Percentiles rank a stretch among this genome's conserved stretches.
phyloP scores from a whole-genome alignment of 2,888 invertebrate genomes.

The Sussaba pulchella region DNA sequence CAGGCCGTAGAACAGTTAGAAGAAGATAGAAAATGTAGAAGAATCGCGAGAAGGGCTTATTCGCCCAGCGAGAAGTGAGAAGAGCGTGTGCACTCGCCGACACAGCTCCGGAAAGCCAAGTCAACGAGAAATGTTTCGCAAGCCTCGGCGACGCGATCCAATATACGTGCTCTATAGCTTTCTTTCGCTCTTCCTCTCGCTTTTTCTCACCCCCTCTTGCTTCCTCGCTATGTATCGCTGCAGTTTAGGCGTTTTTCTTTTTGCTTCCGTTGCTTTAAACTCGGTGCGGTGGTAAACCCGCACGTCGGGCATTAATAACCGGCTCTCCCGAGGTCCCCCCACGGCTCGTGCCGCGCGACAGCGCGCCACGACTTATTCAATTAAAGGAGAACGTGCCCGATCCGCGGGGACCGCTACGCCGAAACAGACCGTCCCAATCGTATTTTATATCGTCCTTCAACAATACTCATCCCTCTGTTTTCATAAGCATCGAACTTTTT shows the following conservation, averaged over 20 bases:
- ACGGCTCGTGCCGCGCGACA: slow-evolving; percentile 63
- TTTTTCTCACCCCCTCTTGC: neutral
- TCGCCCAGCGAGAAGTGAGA: slow-evolving; percentile 54
- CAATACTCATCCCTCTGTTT: slow-evolving; percentile 62
- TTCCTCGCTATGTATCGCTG: neutral
- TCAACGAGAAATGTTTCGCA: slow-evolving; percentile 34
- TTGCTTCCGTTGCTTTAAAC: slow-evolving; percentile 12
- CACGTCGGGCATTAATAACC: slow-evolving; percentile 74
- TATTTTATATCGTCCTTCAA: slow-evolving; percentile 66
- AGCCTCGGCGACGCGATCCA: slow-evolving; percentile 19
- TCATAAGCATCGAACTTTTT: no score
- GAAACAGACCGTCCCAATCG: slow-evolving; percentile 47
- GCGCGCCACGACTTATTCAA: slow-evolving; percentile 76
- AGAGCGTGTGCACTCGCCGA: slow-evolving; percentile 20
- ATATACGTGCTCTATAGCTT: slow-evolving; percentile 9
- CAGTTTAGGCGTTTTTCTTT: neutral
- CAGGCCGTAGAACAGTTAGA: no score
- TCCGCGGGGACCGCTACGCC: slow-evolving; percentile 64
- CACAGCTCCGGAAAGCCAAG: slow-evolving; percentile 30
- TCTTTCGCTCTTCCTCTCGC: neutral
- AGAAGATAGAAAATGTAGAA: slow-evolving; percentile 54
- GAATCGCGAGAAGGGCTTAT: slow-evolving; percentile 41
- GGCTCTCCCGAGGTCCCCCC: slow-evolving; percentile 32
- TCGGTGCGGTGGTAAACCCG: slow-evolving; percentile 54
- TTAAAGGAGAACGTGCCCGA: slow-evolving; percentile 76